Evolutionary conservation across 2,113 vertebrate species (phyloP).

Genomic region (Nibea albiflora): DNA sequence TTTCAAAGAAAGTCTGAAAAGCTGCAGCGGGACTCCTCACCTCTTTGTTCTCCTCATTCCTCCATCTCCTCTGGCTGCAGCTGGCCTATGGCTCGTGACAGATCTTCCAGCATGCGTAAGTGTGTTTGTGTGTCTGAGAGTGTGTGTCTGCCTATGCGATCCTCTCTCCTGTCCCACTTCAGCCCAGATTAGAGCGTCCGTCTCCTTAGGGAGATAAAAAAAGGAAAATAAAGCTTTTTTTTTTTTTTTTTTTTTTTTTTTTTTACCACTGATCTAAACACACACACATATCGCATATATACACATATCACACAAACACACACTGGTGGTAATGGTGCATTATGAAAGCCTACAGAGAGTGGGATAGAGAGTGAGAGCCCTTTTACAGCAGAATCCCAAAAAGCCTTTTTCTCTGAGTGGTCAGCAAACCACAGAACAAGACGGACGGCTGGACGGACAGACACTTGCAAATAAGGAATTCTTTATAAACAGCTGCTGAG

Average conservation of each 20-base stretch:
- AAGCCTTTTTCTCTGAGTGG: conserved; percentile 58
- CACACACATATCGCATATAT: conserved; percentile 31
- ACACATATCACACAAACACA: neutral
- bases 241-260: conserved; percentile 70
- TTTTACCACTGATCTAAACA: conserved; percentile 73
- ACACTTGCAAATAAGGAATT: no score
- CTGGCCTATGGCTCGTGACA: conserved; percentile 74
- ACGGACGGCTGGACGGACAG: conserved; percentile 14
- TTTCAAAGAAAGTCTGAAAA: conserved; percentile 50
- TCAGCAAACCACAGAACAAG: conserved; percentile 42
- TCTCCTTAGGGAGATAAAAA: conserved; percentile 77
- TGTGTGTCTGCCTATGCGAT: conserved; percentile 31
- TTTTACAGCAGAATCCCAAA: conserved; percentile 62
- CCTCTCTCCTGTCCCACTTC: conserved; percentile 75
- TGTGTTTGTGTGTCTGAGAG: conserved; percentile 17
- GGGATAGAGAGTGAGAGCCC: conserved; percentile 31
- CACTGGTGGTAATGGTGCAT: conserved; percentile 40
- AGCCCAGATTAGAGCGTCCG: conserved; percentile 73
- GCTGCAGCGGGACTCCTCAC: conserved; percentile 27
- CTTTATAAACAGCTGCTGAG: neutral
- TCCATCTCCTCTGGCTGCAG: conserved; percentile 59
- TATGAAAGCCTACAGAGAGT: conserved; percentile 53
- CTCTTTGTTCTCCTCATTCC: conserved; percentile 45
- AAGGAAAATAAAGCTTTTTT: conserved; percentile 79
- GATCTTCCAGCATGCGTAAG: conserved; percentile 51